Base-by-base conservation (phyloP, 2,113 vertebrate species). In the Indri indri region DNA sequence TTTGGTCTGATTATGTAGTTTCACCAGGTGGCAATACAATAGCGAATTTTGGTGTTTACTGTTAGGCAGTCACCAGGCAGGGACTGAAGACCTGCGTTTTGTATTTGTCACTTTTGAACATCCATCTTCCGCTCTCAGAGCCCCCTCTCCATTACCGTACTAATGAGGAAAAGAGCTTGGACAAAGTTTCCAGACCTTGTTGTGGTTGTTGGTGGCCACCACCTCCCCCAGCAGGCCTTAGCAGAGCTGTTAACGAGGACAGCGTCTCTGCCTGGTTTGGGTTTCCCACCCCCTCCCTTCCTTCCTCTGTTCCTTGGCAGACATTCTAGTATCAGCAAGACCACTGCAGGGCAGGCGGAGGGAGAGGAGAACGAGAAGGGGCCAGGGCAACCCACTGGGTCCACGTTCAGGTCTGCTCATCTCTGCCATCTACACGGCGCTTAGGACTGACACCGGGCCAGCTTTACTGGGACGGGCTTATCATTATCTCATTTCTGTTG, bases 1-100 rank as follows among this genome's bases (percentile, higher is more conserved):
- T 98, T 98, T 97, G 97, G 95, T 98, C 68, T 74, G 96, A 98
- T 96, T 47, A 16, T 96, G 32, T 86, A 86, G 86, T 97, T 98
- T 98, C 86, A 96, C 97, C 98, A 97, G 98, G 98, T 98, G 98
- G 97, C 93, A 94, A 95, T 90, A 95, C 94, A 94, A 93, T 90
- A 95, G 96, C 59, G 34, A 97, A 97, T 54, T 97, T 98, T 95
- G 86, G 20, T 97, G 2, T 98, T 97, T 98, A 86, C 85, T 40
- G 0, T 86, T 88, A 98, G 68, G 50, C 70, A 50, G 40, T 92
- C 92, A 88, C 91, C 54, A 93, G 88, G 71, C 95, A 88, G 95
- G 37, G 71, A 47, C 74, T 65, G 10, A 82, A 18, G 79, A 86
- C 63, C 95, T 77, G 66, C 40, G 16, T 7, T 94, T 97, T 93